Base-by-base conservation (phyloP, 2,797 vertebrate genomes). In the Gadopsis bispinosus region DNA sequence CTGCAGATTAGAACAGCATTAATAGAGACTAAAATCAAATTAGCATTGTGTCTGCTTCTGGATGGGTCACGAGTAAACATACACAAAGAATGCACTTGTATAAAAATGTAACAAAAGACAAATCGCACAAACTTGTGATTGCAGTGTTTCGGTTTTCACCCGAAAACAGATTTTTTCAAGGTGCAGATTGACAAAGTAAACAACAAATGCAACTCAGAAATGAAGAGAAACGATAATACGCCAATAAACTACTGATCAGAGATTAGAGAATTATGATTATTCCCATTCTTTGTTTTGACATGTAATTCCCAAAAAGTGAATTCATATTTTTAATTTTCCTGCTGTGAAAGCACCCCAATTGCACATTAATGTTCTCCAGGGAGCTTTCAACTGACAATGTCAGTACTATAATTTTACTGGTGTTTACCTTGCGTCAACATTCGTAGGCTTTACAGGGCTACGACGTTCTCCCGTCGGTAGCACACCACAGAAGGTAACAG, bases 11-110 rank as follows among this genome's bases (percentile, higher is more conserved):
- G 59, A 84, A 63, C 78, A 60, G 84, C 69, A 75, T 82, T 79
- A 58, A 87, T 64, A 72, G 69, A 45, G 63, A 64, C 66, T 37
- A 33, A 77, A 86, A 89, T 91, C 89, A 75, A 47, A 89, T 88
- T 75, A 47, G 47, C 54, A 39, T 73, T 73, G 54, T 29, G 17
- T 72, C 53, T 71, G 74, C 79, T 47, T 71, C 61, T 68, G 79
- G 67, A 53, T 0, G 6, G 72, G 73, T 75, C 69, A 61, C 45
- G 56, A 29, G 31, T 16, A 72, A 66, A 83, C 53, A 79, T 45
- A 69, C 43, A 51, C 37, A 55, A 50, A 47, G 5, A 51, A 47
- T 17, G 20, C 50, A 58, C 1, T 7, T 39, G 61, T 48, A 7
- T n/a, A 43, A n/a, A 73, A 43, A 69, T 12, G 43, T 26, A 19